These are phyloP conservation scores for Sycophaga agraensis DNA, from an alignment of 1,140 invertebrate species.

Conservation along the genomic window DNA sequence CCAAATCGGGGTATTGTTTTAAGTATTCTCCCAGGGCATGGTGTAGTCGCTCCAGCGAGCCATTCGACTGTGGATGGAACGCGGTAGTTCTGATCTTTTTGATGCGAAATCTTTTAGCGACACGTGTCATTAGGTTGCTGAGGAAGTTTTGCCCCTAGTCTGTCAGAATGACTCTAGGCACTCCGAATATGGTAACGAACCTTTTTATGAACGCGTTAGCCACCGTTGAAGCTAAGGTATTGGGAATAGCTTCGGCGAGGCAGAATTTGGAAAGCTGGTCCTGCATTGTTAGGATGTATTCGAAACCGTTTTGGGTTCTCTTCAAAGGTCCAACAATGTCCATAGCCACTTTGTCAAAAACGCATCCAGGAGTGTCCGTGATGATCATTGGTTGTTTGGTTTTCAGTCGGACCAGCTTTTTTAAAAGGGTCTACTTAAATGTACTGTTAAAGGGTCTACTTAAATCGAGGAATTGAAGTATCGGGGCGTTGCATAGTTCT, in stretches of 20 bases:
- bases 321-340: background rate
- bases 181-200: slow-evolving; percentile 36
- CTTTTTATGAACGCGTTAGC: slow-evolving; percentile 27
- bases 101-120: slow-evolving; percentile 12
- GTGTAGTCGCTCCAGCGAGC: slow-evolving; percentile 46
- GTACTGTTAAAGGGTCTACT: no score
- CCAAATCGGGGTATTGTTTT: slow-evolving; percentile 33
- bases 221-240: background rate
- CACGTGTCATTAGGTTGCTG: slow-evolving; percentile 27
- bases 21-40: slow-evolving; percentile 36
- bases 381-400: background rate
- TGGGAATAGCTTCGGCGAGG: background rate
- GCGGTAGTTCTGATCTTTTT: slow-evolving; percentile 13
- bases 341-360: background rate
- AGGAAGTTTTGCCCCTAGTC: slow-evolving; percentile 41
- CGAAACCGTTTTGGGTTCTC: background rate
- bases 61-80: slow-evolving; percentile 40
- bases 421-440: no score
- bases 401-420: background rate
- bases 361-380: background rate
- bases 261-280: background rate
- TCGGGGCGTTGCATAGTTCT: no score
- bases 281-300: background rate
- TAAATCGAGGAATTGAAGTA: no score
- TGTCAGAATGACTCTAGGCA: slow-evolving; percentile 35